A percentile compares a stretch with the other conserved stretches of the same genome.
These are phyloP conservation scores for Anguilla megastoma DNA, from an alignment of 2,797 vertebrate genomes.

Conservation along the genomic window DNA sequence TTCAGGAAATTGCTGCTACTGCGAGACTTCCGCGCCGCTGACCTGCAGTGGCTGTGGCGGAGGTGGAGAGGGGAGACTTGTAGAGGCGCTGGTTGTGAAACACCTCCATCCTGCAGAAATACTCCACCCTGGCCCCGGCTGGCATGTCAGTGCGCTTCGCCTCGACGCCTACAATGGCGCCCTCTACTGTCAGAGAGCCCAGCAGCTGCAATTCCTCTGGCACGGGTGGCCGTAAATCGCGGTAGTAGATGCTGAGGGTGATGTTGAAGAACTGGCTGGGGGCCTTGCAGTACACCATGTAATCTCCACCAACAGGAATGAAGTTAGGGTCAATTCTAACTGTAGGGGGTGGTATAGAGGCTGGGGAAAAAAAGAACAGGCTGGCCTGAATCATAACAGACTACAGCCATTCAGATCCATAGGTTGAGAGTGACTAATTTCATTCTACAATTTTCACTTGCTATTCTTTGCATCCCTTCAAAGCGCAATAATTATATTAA, in stretches of 20 bases:
- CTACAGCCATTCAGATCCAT: neutral
- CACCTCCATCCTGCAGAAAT: slow-evolving; percentile 43
- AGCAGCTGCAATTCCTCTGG: neutral
- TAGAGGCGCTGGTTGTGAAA: slow-evolving; percentile 36
- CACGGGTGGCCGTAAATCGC: neutral
- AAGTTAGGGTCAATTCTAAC: slow-evolving; percentile 1
- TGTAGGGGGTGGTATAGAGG: slow-evolving; percentile 7
- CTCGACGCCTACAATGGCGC: neutral
- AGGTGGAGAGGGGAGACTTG: slow-evolving; percentile 34
- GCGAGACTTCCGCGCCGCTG: slow-evolving; percentile 15
- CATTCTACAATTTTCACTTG: neutral
- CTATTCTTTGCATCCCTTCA: neutral
- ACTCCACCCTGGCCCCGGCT: slow-evolving; percentile 23
- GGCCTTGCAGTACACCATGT: slow-evolving; percentile 31
- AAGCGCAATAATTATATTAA: neutral
- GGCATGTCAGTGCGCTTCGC: neutral
- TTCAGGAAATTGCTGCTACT: neutral
- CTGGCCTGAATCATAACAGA: neutral
- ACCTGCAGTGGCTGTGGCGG: slow-evolving; percentile 44
- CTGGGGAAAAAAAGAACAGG: neutral
- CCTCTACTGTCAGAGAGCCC: slow-evolving; percentile 31
- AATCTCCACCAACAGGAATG: slow-evolving; percentile 38
- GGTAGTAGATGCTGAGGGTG: slow-evolving; percentile 38
- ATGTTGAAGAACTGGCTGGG: slow-evolving; percentile 10
- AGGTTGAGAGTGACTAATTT: neutral